Evolutionary conservation across 2,888 invertebrate species (phyloP), one percentile per base, ranked within the genome.

Genomic region (Laothoe populi): DNA sequence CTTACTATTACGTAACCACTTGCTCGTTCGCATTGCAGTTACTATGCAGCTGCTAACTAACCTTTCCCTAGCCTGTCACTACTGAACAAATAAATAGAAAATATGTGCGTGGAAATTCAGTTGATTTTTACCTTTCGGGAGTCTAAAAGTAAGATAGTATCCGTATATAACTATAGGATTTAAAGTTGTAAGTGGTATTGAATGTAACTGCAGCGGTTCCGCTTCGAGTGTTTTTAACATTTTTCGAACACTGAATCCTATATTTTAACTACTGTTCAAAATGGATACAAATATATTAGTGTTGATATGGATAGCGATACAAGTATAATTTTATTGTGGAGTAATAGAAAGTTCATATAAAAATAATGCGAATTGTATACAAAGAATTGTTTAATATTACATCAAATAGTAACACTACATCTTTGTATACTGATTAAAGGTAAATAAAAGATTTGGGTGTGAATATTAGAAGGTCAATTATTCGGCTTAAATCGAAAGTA

Each of bases 201-300:
- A 49, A 10, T 49, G 7, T 16, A 10, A 19, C 26, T 31, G 49
- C 26, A 49, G 7, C n/a, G 8, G 2, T 16, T 8, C 49, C 5
- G 49, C n/a, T 49, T 49, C 26, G 10, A 26, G 26, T 26, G n/a
- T 26, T 16, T 49, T 26, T 26, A 7, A 49, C 49, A 10, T 49
- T 49, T 31, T 31, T 10, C 21, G 45, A 31, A 31, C 26, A 49
- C 16, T 16, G 31, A 49, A 31, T 49, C 8, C 31, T 49, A 21
- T 19, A 31, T 16, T n/a, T 8, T 0, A n/a, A 49, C 49, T 3
- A 26, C 31, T 31, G 21, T 49, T 49, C 8, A 16, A 49, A 31
- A 26, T 49, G 26, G 26, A 31, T 49, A 49, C 49, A 26, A 45
- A 21, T 26, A 31, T 49, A 49, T 31, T 31, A 16, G 26, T 48